Evolutionary conservation across 2,888 invertebrate species (phyloP).

Genomic region (Spodoptera picta): DNA sequence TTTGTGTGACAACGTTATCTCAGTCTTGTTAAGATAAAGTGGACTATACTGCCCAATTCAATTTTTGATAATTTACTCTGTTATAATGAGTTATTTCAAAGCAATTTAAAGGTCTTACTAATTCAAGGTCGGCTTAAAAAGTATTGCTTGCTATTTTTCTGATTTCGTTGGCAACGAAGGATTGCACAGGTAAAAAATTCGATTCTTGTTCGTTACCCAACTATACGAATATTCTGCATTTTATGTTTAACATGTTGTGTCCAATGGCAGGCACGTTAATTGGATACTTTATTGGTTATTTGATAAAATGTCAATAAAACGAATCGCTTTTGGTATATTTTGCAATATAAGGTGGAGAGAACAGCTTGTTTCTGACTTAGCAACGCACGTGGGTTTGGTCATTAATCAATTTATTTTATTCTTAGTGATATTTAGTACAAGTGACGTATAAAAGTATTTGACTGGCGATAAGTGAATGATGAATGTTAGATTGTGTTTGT

Average conservation of each 20-base stretch:
- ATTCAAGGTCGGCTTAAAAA: slow-evolving; percentile 40
- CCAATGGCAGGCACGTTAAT: slow-evolving; percentile 21
- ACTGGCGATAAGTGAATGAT: no score
- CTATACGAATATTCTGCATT: slow-evolving; percentile 17
- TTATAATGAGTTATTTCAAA: slow-evolving; percentile 25
- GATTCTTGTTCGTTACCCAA: slow-evolving; percentile 19
- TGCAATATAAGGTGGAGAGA: not conserved
- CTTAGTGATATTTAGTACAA: no score
- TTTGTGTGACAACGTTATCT: slow-evolving; percentile 65
- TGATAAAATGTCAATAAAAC: slow-evolving; percentile 17
- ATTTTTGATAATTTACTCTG: slow-evolving; percentile 42
- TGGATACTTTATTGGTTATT: slow-evolving; percentile 13
- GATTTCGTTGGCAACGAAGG: slow-evolving; percentile 8
- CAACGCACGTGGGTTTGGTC: no score
- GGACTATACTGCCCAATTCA: slow-evolving; percentile 53
- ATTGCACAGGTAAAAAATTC: slow-evolving; percentile 43
- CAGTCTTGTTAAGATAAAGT: slow-evolving; percentile 61
- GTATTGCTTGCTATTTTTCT: slow-evolving; percentile 22
- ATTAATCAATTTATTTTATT: no score
- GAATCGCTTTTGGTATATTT: slow-evolving; percentile 4
- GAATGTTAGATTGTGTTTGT: no score
- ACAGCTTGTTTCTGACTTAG: not conserved
- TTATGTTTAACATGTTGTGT: slow-evolving; percentile 31
- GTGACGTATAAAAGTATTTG: no score
- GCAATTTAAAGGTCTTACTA: slow-evolving; percentile 41